phyloP scores from a whole-genome alignment of 2,797 vertebrate genomes.

The Chiroxiphia lanceolata region DNA sequence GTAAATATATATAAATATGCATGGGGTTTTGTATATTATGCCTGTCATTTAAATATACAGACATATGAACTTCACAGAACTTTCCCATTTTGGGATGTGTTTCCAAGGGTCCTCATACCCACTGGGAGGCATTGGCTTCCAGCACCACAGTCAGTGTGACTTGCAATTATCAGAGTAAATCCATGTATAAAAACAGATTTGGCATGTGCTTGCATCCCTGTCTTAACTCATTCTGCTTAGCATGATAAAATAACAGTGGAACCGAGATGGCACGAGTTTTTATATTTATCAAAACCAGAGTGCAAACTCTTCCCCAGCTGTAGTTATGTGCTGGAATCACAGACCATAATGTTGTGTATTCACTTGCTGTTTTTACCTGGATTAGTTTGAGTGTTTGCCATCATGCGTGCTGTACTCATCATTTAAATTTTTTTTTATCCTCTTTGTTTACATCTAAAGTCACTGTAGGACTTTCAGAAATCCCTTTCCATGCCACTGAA shows the following conservation, averaged over 20 bases:
- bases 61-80: neutral
- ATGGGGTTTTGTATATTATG: neutral
- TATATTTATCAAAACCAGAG: neutral
- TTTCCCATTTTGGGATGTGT: slow-evolving; percentile 25
- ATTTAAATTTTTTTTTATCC: neutral
- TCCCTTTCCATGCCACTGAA: neutral
- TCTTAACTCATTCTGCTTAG: neutral
- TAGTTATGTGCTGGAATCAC: neutral
- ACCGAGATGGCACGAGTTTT: neutral
- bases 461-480: neutral
- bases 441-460: neutral
- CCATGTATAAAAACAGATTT: neutral
- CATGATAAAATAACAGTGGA: neutral
- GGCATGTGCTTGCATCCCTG: neutral
- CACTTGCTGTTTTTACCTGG: neutral
- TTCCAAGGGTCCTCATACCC: neutral
- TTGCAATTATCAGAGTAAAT: neutral
- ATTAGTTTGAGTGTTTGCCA: neutral
- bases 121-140: neutral
- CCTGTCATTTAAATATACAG: slow-evolving; percentile 23
- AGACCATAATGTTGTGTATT: neutral
- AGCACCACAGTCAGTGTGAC: neutral
- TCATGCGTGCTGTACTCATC: neutral
- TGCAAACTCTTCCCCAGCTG: neutral
- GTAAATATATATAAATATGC: neutral